A percentile compares a stretch with the other conserved stretches of the same genome.
Conservation (phyloP, 2,797 vertebrate species). For the Siniperca obscura region DNA sequence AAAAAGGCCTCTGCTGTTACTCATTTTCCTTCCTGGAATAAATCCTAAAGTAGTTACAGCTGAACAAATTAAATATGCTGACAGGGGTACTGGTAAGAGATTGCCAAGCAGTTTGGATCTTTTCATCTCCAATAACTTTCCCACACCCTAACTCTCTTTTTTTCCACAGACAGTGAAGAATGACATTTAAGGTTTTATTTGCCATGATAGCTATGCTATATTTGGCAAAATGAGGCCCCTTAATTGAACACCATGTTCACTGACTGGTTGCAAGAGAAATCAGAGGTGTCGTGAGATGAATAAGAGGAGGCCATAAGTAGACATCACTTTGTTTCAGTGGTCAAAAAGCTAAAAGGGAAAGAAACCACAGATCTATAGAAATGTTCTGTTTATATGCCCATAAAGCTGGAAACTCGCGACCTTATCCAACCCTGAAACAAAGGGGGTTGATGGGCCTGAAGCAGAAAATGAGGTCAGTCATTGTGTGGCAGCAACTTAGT, state of each 20-base stretch:
- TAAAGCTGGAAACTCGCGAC: slow-evolving; percentile 30
- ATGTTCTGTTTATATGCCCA: slow-evolving; percentile 15
- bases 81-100: slow-evolving; percentile 15
- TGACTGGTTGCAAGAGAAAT: neutral
- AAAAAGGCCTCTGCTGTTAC: slow-evolving; percentile 9
- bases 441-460: slow-evolving; percentile 16
- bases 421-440: slow-evolving; percentile 35
- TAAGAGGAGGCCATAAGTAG: neutral
- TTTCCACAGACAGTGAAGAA: neutral
- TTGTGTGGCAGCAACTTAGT: slow-evolving; percentile 26
- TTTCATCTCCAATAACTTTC: slow-evolving; percentile 10
- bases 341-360: slow-evolving; percentile 13
- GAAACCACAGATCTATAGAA: slow-evolving; percentile 1
- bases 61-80: slow-evolving; percentile 51
- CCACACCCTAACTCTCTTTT: slow-evolving; percentile 2
- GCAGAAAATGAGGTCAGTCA: slow-evolving; percentile 37
- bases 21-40: slow-evolving; percentile 36
- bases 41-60: slow-evolving; percentile 54
- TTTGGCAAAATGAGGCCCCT: neutral
- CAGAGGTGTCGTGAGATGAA: neutral
- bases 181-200: slow-evolving; percentile 8
- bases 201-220: neutral
- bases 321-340: neutral
- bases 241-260: neutral
- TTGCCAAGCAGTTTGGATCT: slow-evolving; percentile 9